Base-by-base conservation (phyloP, 2,797 vertebrate species). In the Poecile montanus region DNA sequence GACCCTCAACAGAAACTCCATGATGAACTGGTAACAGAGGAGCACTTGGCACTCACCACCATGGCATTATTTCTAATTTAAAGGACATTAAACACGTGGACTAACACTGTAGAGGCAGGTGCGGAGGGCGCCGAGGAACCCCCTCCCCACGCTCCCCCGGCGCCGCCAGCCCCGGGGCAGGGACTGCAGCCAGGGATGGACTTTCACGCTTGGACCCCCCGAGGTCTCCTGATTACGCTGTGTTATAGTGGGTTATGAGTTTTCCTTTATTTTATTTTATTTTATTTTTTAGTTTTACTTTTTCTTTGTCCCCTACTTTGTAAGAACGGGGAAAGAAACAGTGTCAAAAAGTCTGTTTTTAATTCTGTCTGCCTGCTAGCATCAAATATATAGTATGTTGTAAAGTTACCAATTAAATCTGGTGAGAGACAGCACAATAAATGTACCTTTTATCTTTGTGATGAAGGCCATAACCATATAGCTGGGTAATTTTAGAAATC, bases 1-100 rank as follows among this genome's bases (percentile, higher is more conserved):
- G 99, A 99, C 99, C 93, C 98, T 99, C 96, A 99, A 99, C 98
- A 99, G 99, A 98, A 99, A 99, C 98, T 99, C 99, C 98, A 99
- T 99, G 99, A 99, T 99, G 99, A 99, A 99, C 98, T 99, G 99
- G 99, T 99, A 99, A 99, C 97, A 92, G 97, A 96, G 96, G 96
- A 97, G 96, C 97, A 97, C 96, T 97, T 97, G 93, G 95, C 94
- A 95, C 96, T 98, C 97, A 88, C 97, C 97, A 84, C 97, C 97
- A 98, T 97, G 95, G 95, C 95, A 94, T 98, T 98, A 94, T 98
- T 97, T 98, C 95, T 97, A 97, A 97, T 97, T 97, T 97, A 97
- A 98, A 97, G 97, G 97, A 97, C 98, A 62, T 95, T 97, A 95
- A 97, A 97, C 96, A 82, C 96, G 54, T 96, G 98, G 97, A 98